Percentiles rank a stretch among this genome's conserved stretches.
These are phyloP conservation scores for Agrenia bidenticulata DNA, from an alignment of 2,888 invertebrate genomes.

Conservation along the genomic window DNA sequence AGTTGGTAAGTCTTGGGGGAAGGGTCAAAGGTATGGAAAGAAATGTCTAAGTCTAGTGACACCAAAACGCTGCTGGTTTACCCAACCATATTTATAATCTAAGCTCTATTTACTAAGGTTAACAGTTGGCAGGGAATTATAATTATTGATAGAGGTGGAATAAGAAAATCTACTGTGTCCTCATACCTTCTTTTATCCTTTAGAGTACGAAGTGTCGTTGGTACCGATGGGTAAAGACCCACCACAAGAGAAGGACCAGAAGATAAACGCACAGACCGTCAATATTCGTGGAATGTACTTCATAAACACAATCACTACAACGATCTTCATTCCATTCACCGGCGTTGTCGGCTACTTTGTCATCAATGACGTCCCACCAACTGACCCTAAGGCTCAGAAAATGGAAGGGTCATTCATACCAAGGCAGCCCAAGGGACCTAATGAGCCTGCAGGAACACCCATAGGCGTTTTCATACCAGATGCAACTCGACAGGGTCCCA, in stretches of 20 bases:
- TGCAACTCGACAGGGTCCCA: background rate
- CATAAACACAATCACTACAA: background rate
- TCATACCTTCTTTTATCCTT: background rate
- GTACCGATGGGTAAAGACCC: background rate
- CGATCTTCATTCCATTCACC: slow-evolving; percentile 5
- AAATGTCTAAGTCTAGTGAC: too few relatives aligned
- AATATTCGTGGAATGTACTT: slow-evolving; percentile 13
- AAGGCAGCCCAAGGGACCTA: background rate
- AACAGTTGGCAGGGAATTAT: too few relatives aligned
- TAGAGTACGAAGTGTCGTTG: slow-evolving; percentile 2
- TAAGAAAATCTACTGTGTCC: too few relatives aligned
- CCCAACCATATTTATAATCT: too few relatives aligned
- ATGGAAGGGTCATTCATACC: background rate
- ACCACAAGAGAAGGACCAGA: background rate
- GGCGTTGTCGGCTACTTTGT: slow-evolving; percentile 4
- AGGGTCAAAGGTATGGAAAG: too few relatives aligned
- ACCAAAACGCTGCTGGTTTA: too few relatives aligned
- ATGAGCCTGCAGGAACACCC: background rate
- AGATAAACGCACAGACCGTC: background rate
- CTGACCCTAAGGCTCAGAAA: slow-evolving; percentile 7
- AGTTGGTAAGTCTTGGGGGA: too few relatives aligned
- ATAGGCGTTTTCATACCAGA: background rate
- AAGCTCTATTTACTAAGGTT: too few relatives aligned
- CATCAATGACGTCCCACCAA: slow-evolving; percentile 5
- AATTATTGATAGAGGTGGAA: too few relatives aligned